A percentile compares a stretch with the other conserved stretches of the same genome.
Conservation (phyloP, 2,888 invertebrate genomes). For the Patella depressa region DNA sequence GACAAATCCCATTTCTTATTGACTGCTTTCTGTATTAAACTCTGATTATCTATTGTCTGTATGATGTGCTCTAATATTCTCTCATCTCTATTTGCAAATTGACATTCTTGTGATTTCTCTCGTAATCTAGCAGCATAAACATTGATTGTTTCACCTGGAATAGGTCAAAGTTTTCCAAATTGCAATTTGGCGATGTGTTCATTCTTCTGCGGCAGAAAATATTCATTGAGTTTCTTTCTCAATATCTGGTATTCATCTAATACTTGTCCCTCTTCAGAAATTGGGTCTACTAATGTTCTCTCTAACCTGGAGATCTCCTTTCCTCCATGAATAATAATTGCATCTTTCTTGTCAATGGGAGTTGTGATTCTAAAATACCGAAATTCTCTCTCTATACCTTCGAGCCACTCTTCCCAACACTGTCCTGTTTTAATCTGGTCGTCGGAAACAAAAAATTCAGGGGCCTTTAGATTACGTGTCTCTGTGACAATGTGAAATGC, state of each 20-base stretch:
- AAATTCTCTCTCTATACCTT: conserved; percentile 29
- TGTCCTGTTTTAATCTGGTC: too few relatives aligned
- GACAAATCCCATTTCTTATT: not conserved
- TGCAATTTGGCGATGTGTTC: not conserved
- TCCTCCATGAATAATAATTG: conserved; percentile 17
- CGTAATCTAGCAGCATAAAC: conserved; percentile 18
- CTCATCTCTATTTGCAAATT: conserved; percentile 21
- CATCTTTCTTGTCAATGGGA: conserved; percentile 15
- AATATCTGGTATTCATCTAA: conserved; percentile 22
- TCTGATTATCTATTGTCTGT: conserved; percentile 21
- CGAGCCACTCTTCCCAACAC: conserved; percentile 28
- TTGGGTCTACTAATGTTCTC: conserved; percentile 19
- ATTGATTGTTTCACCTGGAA: too few relatives aligned
- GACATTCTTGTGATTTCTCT: conserved; percentile 23
- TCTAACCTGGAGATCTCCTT: conserved; percentile 22
- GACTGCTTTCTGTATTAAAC: conserved; percentile 5
- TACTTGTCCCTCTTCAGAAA: not conserved
- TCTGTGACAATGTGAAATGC: not conserved
- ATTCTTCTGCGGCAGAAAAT: conserved; percentile 26
- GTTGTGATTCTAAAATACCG: conserved; percentile 24
- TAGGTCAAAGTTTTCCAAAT: too few relatives aligned
- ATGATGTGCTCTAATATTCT: conserved; percentile 25
- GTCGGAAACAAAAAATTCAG: too few relatives aligned
- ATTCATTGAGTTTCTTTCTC: conserved; percentile 25
- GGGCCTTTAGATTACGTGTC: too few relatives aligned